phyloP scores from a whole-genome alignment of 2,797 vertebrate genomes.

The Sciurus carolinensis region DNA sequence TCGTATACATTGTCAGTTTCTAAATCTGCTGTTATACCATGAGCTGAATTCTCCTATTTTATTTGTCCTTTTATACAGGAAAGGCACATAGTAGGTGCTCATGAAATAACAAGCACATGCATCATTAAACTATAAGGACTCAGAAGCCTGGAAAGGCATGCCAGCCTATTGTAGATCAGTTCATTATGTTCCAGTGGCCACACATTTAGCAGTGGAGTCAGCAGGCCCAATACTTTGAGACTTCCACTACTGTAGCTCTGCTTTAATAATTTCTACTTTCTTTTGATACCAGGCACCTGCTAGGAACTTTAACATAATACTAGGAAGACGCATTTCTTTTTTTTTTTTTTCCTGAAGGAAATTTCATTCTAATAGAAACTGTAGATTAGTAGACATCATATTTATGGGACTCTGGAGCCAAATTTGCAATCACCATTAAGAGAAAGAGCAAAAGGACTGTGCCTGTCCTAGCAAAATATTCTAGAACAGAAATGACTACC shows the following conservation, averaged over 20 bases:
- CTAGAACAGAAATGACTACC: not conserved
- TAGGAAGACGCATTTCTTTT: not conserved
- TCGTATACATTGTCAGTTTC: not conserved
- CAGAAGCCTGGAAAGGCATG: not conserved
- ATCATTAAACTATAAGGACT: not conserved
- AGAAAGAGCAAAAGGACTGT: slow-evolving; percentile 1
- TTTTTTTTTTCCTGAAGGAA: slow-evolving; percentile 17
- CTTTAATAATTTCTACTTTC: slow-evolving; percentile 59
- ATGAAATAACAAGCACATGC: not conserved
- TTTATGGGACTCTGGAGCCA: slow-evolving; percentile 58
- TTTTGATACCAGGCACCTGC: slow-evolving; percentile 58
- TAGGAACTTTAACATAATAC: slow-evolving; percentile 37
- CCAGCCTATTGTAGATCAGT: not conserved
- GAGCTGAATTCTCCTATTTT: not conserved
- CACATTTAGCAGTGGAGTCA: not conserved
- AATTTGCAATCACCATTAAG: slow-evolving; percentile 67
- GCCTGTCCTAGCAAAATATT: not conserved
- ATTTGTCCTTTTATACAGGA: not conserved
- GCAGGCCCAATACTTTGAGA: not conserved
- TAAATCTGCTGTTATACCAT: not conserved
- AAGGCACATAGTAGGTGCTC: not conserved
- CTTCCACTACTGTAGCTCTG: not conserved
- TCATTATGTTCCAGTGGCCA: not conserved
- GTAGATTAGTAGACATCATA: slow-evolving; percentile 55
- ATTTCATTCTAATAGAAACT: slow-evolving; percentile 66